phyloP scores from a whole-genome alignment of 35 echinoderm and acorn worm genomes.

The Stichopus chloronotus region DNA sequence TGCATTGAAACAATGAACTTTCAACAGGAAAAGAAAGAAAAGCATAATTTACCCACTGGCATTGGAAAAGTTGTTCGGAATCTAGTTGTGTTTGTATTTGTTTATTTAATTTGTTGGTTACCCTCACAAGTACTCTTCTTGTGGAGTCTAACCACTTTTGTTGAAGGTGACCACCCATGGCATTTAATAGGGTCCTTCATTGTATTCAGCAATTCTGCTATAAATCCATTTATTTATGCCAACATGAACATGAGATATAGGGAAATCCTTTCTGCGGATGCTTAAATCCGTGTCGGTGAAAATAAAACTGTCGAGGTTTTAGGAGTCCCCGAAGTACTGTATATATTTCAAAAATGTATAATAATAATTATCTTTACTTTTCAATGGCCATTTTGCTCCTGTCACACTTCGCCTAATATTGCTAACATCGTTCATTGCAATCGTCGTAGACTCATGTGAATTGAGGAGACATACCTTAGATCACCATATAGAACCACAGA shows the following conservation, averaged over 20 bases:
- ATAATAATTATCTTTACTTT: too few species aligned
- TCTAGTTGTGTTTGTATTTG: not conserved
- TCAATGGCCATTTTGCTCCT: too few species aligned
- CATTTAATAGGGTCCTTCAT: not conserved
- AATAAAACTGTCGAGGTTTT: too few species aligned
- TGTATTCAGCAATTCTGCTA: not conserved
- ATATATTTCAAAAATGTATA: too few species aligned
- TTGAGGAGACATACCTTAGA: too few species aligned
- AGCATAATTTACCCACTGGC: not conserved
- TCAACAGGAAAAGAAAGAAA: not conserved
- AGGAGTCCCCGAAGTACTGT: too few species aligned
- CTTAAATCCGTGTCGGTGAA: not conserved
- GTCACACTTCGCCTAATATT: too few species aligned
- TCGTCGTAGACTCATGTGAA: too few species aligned
- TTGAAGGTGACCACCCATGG: not conserved
- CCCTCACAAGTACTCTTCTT: not conserved
- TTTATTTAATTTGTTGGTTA: conserved; percentile 12
- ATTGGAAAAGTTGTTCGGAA: not conserved
- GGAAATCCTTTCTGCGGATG: not conserved
- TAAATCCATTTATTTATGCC: conserved; percentile 38
- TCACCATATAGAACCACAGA: too few species aligned
- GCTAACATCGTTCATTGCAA: too few species aligned
- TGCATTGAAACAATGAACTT: not conserved
- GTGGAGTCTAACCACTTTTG: not conserved
- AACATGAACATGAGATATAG: conserved; percentile 3